These are phyloP conservation scores for Chloroceryle amazona DNA, from an alignment of 2,797 vertebrate genomes.

Conservation along the genomic window DNA sequence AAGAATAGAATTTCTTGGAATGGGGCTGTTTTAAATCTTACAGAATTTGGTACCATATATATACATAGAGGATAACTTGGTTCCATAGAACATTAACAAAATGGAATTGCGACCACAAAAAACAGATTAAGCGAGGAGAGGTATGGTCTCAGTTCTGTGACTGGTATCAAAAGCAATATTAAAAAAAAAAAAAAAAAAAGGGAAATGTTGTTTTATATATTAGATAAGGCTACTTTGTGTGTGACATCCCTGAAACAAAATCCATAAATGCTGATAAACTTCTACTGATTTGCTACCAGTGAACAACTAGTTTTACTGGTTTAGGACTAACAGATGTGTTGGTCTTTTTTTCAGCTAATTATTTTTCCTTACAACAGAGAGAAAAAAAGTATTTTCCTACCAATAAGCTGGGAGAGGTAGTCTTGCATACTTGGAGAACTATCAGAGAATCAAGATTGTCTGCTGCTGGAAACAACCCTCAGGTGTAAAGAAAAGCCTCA, in stretches of 20 bases:
- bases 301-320: neutral
- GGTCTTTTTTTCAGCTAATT: neutral
- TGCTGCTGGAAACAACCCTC: neutral
- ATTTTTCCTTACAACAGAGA: neutral
- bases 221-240: neutral
- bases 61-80: neutral
- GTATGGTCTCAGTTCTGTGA: neutral
- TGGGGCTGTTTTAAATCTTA: neutral
- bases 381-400: neutral
- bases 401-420: neutral
- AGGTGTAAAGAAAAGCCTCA: neutral
- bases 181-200: neutral
- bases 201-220: neutral
- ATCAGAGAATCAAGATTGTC: neutral
- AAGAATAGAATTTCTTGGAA: neutral
- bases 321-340: neutral
- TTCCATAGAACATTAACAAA: neutral
- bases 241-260: neutral
- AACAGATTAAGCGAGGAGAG: neutral
- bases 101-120: neutral
- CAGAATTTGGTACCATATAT: neutral
- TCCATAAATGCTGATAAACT: neutral
- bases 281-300: neutral
- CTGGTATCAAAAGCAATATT: neutral
- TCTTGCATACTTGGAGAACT: neutral